Evolutionary conservation across 1,140 invertebrate species (phyloP).

Genomic region (Drosophila bipectinata): DNA sequence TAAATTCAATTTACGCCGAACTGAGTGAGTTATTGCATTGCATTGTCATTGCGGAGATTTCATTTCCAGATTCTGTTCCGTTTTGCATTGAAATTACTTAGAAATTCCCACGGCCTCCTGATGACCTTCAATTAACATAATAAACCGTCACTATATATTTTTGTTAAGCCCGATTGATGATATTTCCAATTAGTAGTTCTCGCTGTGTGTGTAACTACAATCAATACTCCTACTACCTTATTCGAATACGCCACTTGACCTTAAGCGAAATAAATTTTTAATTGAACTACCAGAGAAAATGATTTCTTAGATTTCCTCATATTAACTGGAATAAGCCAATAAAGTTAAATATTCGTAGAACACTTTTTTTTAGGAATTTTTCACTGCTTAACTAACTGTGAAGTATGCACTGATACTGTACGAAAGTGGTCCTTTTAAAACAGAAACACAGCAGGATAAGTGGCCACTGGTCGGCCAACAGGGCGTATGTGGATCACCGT

Average conservation of each 20-base stretch:
- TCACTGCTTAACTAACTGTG: neutral
- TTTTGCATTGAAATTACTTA: conserved; percentile 2
- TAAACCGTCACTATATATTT: neutral
- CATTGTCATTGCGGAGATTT: conserved; percentile 13
- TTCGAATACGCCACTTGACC: neutral
- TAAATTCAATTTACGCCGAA: conserved; percentile 52
- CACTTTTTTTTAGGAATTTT: conserved; percentile 1
- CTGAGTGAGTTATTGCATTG: conserved; percentile 44
- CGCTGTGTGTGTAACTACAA: neutral
- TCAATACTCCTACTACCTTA: neutral
- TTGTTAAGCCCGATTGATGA: neutral
- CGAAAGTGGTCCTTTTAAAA: neutral
- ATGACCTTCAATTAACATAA: conserved; percentile 25
- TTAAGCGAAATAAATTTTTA: neutral
- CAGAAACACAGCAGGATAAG: neutral
- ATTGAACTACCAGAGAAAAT: neutral
- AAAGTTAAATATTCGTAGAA: neutral
- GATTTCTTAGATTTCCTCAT: neutral
- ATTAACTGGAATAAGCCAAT: conserved; percentile 8
- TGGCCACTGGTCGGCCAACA: conserved; percentile 11
- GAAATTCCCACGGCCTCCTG: neutral
- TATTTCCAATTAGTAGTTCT: neutral
- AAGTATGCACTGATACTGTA: neutral
- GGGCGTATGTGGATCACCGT: conserved; percentile 23
- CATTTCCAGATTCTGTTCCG: neutral